Percentiles rank a stretch among this genome's conserved stretches.
These are phyloP conservation scores for Hydropotes inermis DNA, from an alignment of 2,113 vertebrate species.

Conservation along the genomic window DNA sequence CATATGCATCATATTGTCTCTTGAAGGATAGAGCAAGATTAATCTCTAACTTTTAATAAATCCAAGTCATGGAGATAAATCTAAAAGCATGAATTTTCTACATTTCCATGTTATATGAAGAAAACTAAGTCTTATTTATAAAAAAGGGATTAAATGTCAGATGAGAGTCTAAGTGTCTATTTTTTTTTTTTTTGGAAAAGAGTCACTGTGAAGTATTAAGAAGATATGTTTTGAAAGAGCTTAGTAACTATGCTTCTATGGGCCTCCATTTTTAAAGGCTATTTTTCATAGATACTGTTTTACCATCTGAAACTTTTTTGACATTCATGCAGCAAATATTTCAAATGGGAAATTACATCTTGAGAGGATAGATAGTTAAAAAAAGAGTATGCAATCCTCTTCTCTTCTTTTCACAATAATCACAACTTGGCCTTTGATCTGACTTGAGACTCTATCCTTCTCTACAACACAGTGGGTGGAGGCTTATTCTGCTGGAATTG, in stretches of 20 bases:
- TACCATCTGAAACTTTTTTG: constrained; percentile 1
- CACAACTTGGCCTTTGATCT: constrained; percentile 63
- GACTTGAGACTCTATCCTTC: constrained; percentile 52
- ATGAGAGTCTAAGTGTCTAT: neutral
- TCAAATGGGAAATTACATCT: constrained; percentile 41
- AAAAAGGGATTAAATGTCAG: neutral
- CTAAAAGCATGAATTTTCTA: neutral
- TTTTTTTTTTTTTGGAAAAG: neutral
- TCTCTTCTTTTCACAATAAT: constrained; percentile 50
- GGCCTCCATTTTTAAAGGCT: neutral
- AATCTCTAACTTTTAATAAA: constrained; percentile 17
- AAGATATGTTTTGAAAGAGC: neutral
- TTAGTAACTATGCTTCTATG: neutral
- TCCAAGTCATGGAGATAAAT: constrained; percentile 2
- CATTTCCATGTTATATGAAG: neutral
- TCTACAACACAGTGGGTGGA: constrained; percentile 14
- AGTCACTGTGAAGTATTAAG: neutral
- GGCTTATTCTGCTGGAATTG: constrained; percentile 53
- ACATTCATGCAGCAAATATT: constrained; percentile 52
- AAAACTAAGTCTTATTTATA: neutral
- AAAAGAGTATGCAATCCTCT: neutral
- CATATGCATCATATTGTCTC: neutral
- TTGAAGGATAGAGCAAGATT: constrained; percentile 10
- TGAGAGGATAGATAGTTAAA: neutral
- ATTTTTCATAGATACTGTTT: constrained; percentile 16